Evolutionary conservation across 1,140 invertebrate genomes (phyloP).

Genomic region (Drosophila bocki): DNA sequence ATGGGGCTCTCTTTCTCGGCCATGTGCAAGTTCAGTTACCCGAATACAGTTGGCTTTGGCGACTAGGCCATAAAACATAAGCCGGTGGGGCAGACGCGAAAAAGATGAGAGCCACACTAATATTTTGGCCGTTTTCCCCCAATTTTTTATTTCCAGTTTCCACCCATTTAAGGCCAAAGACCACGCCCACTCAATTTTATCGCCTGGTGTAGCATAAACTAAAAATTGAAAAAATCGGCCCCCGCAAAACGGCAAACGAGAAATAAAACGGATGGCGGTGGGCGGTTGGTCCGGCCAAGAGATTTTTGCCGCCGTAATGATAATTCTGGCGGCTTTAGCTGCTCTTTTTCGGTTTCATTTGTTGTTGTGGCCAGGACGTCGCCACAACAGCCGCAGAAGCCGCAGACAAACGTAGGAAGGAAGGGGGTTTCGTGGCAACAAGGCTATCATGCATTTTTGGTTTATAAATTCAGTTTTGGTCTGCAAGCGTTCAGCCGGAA

Average conservation of each 20-base stretch:
- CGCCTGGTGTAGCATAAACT: conserved; percentile 49
- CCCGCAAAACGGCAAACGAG: conserved; percentile 21
- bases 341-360: conserved; percentile 23
- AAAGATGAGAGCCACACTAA: conserved; percentile 68
- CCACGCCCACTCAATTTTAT: conserved; percentile 71
- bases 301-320: conserved; percentile 53
- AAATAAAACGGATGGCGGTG: conserved; percentile 31
- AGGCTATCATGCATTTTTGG: conserved; percentile 63
- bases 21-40: conserved; percentile 46
- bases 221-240: conserved; percentile 52
- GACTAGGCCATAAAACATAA: conserved; percentile 67
- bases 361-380: conserved; percentile 31
- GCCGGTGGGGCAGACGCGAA: conserved; percentile 49
- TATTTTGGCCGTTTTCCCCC: conserved; percentile 43
- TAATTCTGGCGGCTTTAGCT: conserved; percentile 45
- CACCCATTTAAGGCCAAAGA: conserved; percentile 10
- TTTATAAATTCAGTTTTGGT: conserved; percentile 76
- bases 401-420: conserved; percentile 54
- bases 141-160: conserved; percentile 20
- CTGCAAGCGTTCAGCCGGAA: conserved; percentile 67
- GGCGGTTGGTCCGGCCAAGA: conserved; percentile 25
- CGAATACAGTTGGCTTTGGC: conserved; percentile 25
- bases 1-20: not conserved
- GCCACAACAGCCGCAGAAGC: conserved; percentile 50
- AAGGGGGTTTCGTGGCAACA: conserved; percentile 6